These are phyloP conservation scores for Pelobates cultripes DNA, from an alignment of 2,797 vertebrate genomes.

Conservation along the genomic window DNA sequence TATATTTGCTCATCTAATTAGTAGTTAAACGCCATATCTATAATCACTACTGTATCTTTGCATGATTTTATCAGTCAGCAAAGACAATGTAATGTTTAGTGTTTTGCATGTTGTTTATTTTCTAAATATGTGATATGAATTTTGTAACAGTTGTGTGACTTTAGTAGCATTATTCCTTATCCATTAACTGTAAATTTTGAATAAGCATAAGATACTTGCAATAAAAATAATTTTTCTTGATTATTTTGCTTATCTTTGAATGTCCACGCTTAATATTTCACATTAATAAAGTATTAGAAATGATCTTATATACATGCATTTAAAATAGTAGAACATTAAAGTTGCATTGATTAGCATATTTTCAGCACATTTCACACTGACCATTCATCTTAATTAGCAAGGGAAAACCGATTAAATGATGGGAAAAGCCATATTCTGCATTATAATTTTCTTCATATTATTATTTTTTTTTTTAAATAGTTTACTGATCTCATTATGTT, in stretches of 20 bases:
- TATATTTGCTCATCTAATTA: background rate
- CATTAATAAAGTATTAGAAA: too few relatives aligned
- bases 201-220: slow-evolving; percentile 7
- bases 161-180: slow-evolving; percentile 13
- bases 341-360: too few relatives aligned
- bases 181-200: slow-evolving; percentile 7
- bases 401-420: too few relatives aligned
- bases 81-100: slow-evolving; percentile 10
- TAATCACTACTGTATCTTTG: slow-evolving; percentile 8
- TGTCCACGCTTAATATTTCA: too few relatives aligned
- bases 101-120: slow-evolving; percentile 33
- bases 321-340: too few relatives aligned
- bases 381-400: too few relatives aligned
- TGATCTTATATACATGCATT: too few relatives aligned
- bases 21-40: background rate
- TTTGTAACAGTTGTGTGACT: background rate
- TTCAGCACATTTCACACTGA: too few relatives aligned
- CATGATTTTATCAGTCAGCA: background rate
- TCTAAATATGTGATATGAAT: background rate
- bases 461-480: too few relatives aligned
- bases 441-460: too few relatives aligned
- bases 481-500: too few relatives aligned
- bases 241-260: background rate
- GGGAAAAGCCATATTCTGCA: too few relatives aligned
- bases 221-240: slow-evolving; percentile 37